phyloP scores from a whole-genome alignment of 2,888 invertebrate species.

The Euplexia lucipara region DNA sequence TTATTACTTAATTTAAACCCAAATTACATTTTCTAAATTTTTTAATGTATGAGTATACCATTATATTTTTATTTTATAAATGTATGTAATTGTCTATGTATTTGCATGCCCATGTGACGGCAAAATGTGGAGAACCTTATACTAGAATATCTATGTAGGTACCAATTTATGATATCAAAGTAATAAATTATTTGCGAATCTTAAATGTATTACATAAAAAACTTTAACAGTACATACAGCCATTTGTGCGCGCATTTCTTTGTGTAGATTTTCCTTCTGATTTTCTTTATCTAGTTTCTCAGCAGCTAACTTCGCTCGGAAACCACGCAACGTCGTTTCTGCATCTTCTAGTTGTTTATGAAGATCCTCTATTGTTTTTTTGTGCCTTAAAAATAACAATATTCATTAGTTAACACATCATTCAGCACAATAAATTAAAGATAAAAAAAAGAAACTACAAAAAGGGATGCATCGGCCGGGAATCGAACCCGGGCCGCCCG shows the following conservation, averaged over 20 bases:
- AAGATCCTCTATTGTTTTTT: slow-evolving; percentile 83
- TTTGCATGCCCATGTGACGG: too few species aligned
- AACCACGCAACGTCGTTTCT: slow-evolving; percentile 82
- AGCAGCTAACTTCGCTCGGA: slow-evolving; percentile 85
- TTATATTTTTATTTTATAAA: too few species aligned
- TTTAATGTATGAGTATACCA: too few species aligned
- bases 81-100: too few species aligned
- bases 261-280: slow-evolving; percentile 82
- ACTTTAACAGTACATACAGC: slow-evolving; percentile 71
- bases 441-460: slow-evolving; percentile 47
- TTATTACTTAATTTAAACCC: too few species aligned
- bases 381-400: slow-evolving; percentile 73
- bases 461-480: slow-evolving; percentile 87
- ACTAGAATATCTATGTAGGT: too few species aligned
- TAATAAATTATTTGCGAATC: too few species aligned
- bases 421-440: background rate
- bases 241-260: slow-evolving; percentile 82
- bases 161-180: too few species aligned
- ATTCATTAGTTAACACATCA: background rate
- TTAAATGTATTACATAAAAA: background rate
- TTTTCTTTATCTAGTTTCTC: slow-evolving; percentile 86
- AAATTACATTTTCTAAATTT: too few species aligned
- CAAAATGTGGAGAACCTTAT: too few species aligned
- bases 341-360: slow-evolving; percentile 87
- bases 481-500: slow-evolving; percentile 90